These are phyloP conservation scores for Delphinus delphis DNA, from an alignment of 2,113 vertebrate genomes.

Conservation along the genomic window DNA sequence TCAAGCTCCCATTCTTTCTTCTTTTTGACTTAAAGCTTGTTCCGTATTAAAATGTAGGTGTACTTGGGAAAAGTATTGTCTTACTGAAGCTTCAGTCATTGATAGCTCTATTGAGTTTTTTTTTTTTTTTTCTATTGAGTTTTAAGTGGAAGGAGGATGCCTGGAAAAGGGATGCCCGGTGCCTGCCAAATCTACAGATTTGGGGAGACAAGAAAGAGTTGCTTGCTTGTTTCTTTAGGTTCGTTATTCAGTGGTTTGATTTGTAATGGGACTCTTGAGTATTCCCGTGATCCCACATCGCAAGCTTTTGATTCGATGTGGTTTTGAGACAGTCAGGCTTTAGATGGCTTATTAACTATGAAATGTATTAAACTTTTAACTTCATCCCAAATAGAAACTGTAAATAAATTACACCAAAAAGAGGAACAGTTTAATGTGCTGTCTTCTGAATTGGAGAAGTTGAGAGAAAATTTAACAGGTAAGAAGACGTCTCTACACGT, in stretches of 20 bases:
- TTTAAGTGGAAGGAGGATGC: background rate
- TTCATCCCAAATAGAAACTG: constrained; percentile 87
- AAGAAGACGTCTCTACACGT: constrained; percentile 53
- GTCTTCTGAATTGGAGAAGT: constrained; percentile 87
- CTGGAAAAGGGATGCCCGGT: background rate
- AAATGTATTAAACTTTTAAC: constrained; percentile 63
- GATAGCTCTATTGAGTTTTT: background rate
- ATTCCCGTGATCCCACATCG: background rate
- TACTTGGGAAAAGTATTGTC: background rate
- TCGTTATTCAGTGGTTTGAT: background rate
- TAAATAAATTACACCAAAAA: constrained; percentile 88
- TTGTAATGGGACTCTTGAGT: background rate
- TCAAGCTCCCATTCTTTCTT: background rate
- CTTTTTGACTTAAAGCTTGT: background rate
- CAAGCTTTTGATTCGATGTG: background rate
- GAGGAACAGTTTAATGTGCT: constrained; percentile 89
- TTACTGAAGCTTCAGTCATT: background rate
- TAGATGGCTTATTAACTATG: background rate
- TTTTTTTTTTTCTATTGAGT: background rate
- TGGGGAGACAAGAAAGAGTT: background rate
- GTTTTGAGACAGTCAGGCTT: background rate
- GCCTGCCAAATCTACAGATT: background rate
- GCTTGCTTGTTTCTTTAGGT: background rate
- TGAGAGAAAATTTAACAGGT: constrained; percentile 85
- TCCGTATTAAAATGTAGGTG: constrained; percentile 25